These are phyloP conservation scores for Aselliscus stoliczkanus DNA, from an alignment of 2,797 vertebrate species.

Conservation along the genomic window DNA sequence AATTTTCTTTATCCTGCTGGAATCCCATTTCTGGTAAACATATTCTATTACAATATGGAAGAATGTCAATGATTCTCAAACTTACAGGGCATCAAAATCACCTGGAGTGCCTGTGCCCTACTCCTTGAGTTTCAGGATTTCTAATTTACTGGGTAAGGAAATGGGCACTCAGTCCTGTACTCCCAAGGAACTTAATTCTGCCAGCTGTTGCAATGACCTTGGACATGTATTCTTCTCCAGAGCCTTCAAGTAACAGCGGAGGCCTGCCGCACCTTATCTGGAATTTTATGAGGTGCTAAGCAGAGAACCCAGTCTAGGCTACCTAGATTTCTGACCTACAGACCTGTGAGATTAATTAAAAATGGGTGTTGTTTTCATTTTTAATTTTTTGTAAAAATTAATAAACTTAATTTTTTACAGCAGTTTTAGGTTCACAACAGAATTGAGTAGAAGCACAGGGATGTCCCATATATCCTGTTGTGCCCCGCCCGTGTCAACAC, in stretches of 20 bases:
- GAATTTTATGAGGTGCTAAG: neutral
- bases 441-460: neutral
- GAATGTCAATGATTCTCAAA: neutral
- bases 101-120: neutral
- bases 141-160: neutral
- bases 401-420: neutral
- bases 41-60: neutral
- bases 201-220: neutral
- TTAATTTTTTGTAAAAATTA: neutral
- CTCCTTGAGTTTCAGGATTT: neutral
- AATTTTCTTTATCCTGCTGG: neutral
- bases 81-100: neutral
- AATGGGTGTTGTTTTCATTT: neutral
- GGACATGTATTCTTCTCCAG: neutral
- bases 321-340: neutral
- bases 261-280: neutral
- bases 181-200: neutral
- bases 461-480: neutral
- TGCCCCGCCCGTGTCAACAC: too few relatives aligned
- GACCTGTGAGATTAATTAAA: neutral
- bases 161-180: neutral
- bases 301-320: neutral
- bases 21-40: neutral
- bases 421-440: neutral
- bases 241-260: neutral